Evolutionary conservation across 2,797 vertebrate species (phyloP).

Genomic region (Salmo trutta): DNA sequence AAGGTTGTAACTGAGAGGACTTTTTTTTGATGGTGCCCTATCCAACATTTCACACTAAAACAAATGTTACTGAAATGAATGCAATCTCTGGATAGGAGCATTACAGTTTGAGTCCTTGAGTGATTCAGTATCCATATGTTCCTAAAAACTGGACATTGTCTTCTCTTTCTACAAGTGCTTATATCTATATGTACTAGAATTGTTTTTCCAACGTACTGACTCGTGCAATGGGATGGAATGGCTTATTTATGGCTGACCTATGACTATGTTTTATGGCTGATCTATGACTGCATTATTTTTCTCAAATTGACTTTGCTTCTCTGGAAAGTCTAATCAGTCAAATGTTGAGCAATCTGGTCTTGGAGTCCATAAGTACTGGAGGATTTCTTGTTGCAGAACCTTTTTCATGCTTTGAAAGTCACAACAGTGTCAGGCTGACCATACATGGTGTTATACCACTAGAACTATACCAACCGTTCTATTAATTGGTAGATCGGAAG

Average conservation of each 20-base stretch:
- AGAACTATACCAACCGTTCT: not conserved
- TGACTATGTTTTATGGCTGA: not conserved
- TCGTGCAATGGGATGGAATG: not conserved
- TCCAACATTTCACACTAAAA: not conserved
- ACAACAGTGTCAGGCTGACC: not conserved
- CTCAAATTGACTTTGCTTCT: not conserved
- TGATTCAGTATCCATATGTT: not conserved
- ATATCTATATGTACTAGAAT: not conserved
- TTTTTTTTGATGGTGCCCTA: constrained; percentile 1
- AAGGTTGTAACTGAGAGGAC: constrained; percentile 1
- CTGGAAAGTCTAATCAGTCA: constrained; percentile 7
- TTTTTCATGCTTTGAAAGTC: not conserved
- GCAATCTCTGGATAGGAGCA: not conserved
- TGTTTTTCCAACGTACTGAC: not conserved
- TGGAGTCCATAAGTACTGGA: constrained; percentile 6
- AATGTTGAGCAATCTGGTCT: not conserved
- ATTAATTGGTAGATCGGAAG: not conserved
- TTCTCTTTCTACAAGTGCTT: not conserved
- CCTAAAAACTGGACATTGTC: not conserved
- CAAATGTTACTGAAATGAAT: not conserved
- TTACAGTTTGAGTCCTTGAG: too few species aligned
- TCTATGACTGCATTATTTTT: not conserved
- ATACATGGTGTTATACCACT: not conserved
- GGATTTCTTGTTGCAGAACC: not conserved
- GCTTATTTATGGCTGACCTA: not conserved